A percentile compares a stretch with the other conserved stretches of the same genome.
Evolutionary conservation across 1,140 invertebrate genomes (phyloP).

Genomic region (Lepidurus arcticus): DNA sequence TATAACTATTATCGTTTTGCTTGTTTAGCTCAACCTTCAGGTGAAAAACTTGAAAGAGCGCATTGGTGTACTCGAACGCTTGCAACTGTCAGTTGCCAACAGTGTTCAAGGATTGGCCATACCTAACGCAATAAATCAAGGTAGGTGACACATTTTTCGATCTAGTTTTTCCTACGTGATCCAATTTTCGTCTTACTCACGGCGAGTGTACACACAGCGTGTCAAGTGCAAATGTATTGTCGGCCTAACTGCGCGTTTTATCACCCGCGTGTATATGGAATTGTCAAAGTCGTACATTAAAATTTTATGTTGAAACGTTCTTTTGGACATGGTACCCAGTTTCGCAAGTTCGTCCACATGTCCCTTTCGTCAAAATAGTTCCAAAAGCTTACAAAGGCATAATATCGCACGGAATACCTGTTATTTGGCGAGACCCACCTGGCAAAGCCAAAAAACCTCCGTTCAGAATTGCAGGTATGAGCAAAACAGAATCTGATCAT

Average conservation of each 20-base stretch:
- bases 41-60: not conserved
- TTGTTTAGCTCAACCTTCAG: not conserved
- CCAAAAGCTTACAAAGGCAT: conserved; percentile 33
- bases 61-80: not conserved
- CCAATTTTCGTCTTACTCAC: not conserved
- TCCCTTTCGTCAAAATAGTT: conserved; percentile 23
- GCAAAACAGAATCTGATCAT: too few species aligned
- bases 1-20: not conserved
- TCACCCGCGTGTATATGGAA: not conserved
- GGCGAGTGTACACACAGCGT: not conserved
- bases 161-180: not conserved
- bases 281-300: not conserved
- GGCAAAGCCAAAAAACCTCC: conserved; percentile 34
- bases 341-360: not conserved
- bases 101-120: not conserved
- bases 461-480: conserved; percentile 36
- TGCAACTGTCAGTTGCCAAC: not conserved
- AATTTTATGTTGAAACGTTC: not conserved
- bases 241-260: not conserved
- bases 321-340: not conserved
- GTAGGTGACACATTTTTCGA: not conserved
- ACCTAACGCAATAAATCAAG: not conserved
- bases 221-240: not conserved
- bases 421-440: conserved; percentile 36
- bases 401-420: conserved; percentile 34